Base-by-base conservation (phyloP, 2,113 vertebrate species). In the Sigmodon hispidus region DNA sequence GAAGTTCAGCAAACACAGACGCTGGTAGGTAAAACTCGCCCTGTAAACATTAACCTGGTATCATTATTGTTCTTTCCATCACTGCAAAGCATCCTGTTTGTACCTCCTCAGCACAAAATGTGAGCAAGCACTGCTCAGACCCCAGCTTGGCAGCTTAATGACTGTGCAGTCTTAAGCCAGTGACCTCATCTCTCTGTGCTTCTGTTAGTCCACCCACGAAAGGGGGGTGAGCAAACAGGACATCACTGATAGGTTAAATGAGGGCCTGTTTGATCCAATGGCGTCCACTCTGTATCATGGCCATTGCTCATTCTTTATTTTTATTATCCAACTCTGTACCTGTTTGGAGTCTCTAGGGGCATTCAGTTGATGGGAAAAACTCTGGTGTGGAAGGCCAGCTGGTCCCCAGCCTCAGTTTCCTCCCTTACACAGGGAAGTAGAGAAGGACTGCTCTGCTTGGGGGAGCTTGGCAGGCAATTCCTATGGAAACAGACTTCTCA, bases 401-500 rank as follows among this genome's bases (percentile, higher is more conserved):
- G 43, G 57, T 91, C 34, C 57, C 52, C 17, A 8, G 91, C 73
- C 94, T 98, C 76, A 50, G 63, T 95, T 89, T 94, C 70, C 57
- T 84, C 65, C 61, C n/a, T 29, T 36, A 45, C 6, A 52, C 55
- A 17, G 3, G 4, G 10, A n/a, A 52, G 86, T 76, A 67, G 31
- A n/a, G n/a, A 40, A 63, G 77, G 73, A 13, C 2, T 21, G 34
- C 48, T 1, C 36, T 8, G 57, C 36, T 69, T 65, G 24, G 84
- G 76, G 50, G 94, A 67, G 59, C 24, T 79, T 73, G 48, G 76
- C 22, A 52, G 79, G 84, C 15, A 0, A 17, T 67, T 5, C 16
- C 65, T 69, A 40, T 70, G 95, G 84, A 93, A 95, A 87, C 45
- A 13, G 67, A 89, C 59, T 76, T 40, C 87, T 80, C 95, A 79